phyloP scores from a whole-genome alignment of 2,888 invertebrate genomes.

The Habroteleia sp. region DNA sequence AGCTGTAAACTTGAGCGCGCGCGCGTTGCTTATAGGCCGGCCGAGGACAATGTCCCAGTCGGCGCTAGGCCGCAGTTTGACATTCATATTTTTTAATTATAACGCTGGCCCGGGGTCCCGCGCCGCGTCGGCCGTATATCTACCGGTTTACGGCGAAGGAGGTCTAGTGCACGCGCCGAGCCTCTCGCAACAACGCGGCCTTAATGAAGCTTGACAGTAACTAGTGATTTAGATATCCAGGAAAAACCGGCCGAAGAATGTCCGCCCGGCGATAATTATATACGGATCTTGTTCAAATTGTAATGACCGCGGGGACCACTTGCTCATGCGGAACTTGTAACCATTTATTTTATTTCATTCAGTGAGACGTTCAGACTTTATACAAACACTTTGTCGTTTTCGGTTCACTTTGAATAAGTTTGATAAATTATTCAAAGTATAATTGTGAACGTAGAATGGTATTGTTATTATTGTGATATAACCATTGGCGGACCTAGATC shows the following conservation, averaged over 20 bases:
- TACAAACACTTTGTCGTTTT: too few species aligned
- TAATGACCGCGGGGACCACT: constrained; percentile 6
- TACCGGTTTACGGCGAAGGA: constrained; percentile 1
- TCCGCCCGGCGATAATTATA: constrained; percentile 15
- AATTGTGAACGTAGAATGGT: too few species aligned
- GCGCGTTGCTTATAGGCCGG: constrained; percentile 39
- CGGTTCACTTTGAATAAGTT: too few species aligned
- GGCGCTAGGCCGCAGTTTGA: constrained; percentile 31
- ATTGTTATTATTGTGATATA: too few species aligned
- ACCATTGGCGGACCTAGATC: too few species aligned
- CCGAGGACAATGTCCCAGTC: constrained; percentile 28
- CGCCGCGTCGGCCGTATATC: constrained; percentile 3
- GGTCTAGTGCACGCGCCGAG: constrained; percentile 8
- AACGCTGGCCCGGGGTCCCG: constrained; percentile 3
- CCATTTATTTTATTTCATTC: not conserved
- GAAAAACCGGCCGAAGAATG: constrained; percentile 12
- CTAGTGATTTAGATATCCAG: constrained; percentile 26
- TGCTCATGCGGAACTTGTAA: constrained; percentile 1
- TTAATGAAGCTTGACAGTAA: constrained; percentile 37
- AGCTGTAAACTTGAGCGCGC: constrained; percentile 64
- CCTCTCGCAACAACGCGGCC: constrained; percentile 4
- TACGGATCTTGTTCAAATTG: not conserved
- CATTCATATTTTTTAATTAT: constrained; percentile 37
- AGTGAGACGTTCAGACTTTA: too few species aligned
- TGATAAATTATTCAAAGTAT: too few species aligned